A percentile compares a stretch with the other conserved stretches of the same genome.
phyloP scores from a whole-genome alignment of 2,888 invertebrate genomes.

The Trichacis sp. region DNA sequence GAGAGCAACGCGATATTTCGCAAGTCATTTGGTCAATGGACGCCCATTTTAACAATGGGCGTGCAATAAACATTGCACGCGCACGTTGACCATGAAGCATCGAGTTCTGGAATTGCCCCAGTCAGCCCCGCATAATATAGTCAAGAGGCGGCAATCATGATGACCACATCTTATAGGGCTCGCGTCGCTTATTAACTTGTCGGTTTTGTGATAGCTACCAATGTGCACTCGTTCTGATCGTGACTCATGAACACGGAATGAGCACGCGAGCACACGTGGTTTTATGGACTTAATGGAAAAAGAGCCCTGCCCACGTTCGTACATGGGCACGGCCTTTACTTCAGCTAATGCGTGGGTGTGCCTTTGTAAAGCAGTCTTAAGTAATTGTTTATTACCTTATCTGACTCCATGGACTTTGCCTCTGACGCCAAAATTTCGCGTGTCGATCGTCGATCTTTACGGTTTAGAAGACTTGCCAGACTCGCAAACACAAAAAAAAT shows the following conservation, averaged over 20 bases:
- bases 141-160: constrained; percentile 34
- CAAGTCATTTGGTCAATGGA: neutral
- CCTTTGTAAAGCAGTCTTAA: constrained; percentile 64
- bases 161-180: constrained; percentile 23
- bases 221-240: constrained; percentile 30
- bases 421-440: constrained; percentile 48
- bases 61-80: constrained; percentile 40
- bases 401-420: constrained; percentile 47
- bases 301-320: constrained; percentile 53
- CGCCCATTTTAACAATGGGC: constrained; percentile 30
- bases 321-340: constrained; percentile 65
- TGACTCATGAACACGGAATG: constrained; percentile 36
- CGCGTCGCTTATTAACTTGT: constrained; percentile 40
- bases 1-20: neutral
- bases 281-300: constrained; percentile 38
- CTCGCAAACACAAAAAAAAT: no score
- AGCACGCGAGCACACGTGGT: constrained; percentile 38
- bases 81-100: constrained; percentile 41
- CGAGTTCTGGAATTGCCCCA: constrained; percentile 37
- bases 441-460: constrained; percentile 3
- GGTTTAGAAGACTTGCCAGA: no score
- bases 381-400: constrained; percentile 66
- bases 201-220: constrained; percentile 40
- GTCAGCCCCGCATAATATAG: constrained; percentile 40
- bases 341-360: constrained; percentile 66